Percentiles rank a stretch among this genome's conserved stretches.
These are phyloP conservation scores for Drosophila micromelanica DNA, from an alignment of 1,140 invertebrate genomes.

Conservation along the genomic window DNA sequence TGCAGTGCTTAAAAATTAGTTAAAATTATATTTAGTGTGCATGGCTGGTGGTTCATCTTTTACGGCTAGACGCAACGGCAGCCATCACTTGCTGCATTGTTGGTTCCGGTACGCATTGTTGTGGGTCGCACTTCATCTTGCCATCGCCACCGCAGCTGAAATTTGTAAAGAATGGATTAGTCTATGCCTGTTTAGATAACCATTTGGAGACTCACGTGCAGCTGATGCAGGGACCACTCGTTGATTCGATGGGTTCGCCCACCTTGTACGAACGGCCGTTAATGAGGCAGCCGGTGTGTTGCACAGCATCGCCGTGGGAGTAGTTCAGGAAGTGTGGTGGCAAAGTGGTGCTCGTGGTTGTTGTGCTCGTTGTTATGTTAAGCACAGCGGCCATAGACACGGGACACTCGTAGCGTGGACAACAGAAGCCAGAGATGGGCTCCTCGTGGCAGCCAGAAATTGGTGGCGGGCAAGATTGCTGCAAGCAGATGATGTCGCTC, in stretches of 20 bases:
- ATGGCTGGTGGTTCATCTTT: constrained; percentile 86
- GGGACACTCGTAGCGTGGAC: constrained; percentile 96
- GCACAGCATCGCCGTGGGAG: constrained; percentile 90
- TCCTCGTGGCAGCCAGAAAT: constrained; percentile 95
- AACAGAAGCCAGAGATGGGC: constrained; percentile 96
- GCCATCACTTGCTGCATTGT: constrained; percentile 95
- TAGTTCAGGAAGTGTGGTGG: constrained; percentile 92
- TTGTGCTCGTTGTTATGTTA: constrained; percentile 92
- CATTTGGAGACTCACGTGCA: constrained; percentile 92
- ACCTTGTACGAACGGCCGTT: constrained; percentile 92
- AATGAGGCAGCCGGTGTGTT: constrained; percentile 92
- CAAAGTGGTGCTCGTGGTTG: constrained; percentile 93
- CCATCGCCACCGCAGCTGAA: constrained; percentile 93
- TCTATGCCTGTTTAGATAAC: not conserved
- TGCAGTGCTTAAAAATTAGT: constrained; percentile 82
- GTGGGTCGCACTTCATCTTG: constrained; percentile 96
- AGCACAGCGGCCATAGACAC: constrained; percentile 92
- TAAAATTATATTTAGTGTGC: constrained; percentile 84
- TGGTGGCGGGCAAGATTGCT: constrained; percentile 97
- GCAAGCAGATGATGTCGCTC: constrained; percentile 97
- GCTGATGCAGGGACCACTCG: constrained; percentile 95
- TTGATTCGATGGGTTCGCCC: constrained; percentile 91
- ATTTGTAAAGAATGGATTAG: constrained; percentile 6
- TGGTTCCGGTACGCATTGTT: constrained; percentile 93
- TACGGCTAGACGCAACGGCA: constrained; percentile 88